Conservation (phyloP, 2,797 vertebrate genomes). For the Alectoris magna region DNA sequence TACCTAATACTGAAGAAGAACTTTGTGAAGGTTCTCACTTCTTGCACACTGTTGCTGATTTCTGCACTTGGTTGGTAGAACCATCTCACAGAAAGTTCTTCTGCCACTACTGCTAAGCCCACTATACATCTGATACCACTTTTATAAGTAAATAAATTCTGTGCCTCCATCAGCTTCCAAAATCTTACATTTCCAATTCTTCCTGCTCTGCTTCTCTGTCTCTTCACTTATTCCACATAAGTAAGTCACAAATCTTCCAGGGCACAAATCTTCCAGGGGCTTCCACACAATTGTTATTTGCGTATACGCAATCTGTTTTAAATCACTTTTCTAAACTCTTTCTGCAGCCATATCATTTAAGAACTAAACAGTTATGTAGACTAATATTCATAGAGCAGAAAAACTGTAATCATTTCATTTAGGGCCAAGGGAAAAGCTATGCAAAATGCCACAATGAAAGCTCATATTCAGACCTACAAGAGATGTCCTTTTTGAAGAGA, state of each 20-base stretch:
- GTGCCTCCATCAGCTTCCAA: neutral
- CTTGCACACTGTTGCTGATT: constrained; percentile 61
- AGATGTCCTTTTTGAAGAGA: neutral
- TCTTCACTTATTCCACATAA: neutral
- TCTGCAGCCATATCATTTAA: neutral
- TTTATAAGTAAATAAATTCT: neutral
- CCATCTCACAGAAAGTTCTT: neutral
- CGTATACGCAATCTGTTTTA: neutral
- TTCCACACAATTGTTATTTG: neutral
- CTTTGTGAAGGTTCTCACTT: constrained; percentile 51
- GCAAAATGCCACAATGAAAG: neutral
- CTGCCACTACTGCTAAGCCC: neutral
- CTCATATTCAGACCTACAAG: neutral
- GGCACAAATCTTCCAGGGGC: neutral
- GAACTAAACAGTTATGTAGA: neutral
- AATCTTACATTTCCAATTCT: neutral
- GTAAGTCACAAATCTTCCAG: neutral
- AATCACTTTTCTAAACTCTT: neutral
- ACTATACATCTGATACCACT: neutral
- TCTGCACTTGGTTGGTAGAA: constrained; percentile 30
- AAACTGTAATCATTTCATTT: neutral
- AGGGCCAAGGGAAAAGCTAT: neutral
- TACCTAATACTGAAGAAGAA: neutral
- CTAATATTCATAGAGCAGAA: neutral
- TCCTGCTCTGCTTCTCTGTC: neutral